phyloP scores from a whole-genome alignment of 2,797 vertebrate genomes.

The Etheostoma perlongum region DNA sequence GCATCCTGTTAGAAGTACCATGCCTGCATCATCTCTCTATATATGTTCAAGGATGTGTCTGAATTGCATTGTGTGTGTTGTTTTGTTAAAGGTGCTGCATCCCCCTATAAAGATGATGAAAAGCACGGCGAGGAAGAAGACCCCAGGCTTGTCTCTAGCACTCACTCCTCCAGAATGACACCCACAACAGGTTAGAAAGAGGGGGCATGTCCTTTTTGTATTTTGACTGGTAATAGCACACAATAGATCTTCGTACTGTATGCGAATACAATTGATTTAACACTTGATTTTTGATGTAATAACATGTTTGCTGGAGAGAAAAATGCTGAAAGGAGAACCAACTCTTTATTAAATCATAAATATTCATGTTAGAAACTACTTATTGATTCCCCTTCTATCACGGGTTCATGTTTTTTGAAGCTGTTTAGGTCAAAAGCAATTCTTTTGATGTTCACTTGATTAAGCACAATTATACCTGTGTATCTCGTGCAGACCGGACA shows the following conservation, averaged over 20 bases:
- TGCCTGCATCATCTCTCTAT: background rate
- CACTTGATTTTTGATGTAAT: background rate
- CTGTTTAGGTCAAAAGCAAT: background rate
- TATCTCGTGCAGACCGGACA: slow-evolving; percentile 62
- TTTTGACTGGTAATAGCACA: background rate
- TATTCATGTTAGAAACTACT: background rate
- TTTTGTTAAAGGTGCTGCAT: slow-evolving; percentile 45
- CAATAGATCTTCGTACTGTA: background rate
- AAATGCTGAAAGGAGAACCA: background rate
- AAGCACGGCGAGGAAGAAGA: slow-evolving; percentile 34
- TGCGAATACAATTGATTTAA: too few species aligned
- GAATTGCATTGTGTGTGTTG: background rate
- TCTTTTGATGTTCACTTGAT: background rate
- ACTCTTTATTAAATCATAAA: background rate
- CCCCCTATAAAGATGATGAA: slow-evolving; percentile 13
- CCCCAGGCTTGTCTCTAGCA: slow-evolving; percentile 3
- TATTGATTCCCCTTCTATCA: background rate
- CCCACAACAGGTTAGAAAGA: slow-evolving; percentile 54
- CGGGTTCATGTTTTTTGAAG: background rate
- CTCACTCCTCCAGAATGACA: slow-evolving; percentile 25
- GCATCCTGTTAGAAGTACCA: background rate
- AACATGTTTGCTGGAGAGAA: background rate
- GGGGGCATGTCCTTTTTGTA: background rate
- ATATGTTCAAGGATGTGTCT: background rate
- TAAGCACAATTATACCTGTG: background rate